Base-by-base conservation (phyloP, 2,888 invertebrate genomes). In the Drosophila nr. fundita region DNA sequence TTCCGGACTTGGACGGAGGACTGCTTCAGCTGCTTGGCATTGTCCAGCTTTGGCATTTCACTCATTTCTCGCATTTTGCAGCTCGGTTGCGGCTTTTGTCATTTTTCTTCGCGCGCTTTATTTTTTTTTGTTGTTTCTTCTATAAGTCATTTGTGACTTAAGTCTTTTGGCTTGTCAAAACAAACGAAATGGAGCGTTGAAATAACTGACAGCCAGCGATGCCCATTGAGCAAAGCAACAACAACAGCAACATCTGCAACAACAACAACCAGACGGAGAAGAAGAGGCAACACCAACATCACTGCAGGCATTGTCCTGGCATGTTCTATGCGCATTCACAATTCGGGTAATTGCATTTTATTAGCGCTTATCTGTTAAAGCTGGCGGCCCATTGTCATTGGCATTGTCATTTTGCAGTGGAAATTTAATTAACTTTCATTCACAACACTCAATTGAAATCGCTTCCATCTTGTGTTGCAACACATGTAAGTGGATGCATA, bases 171-270 rank as follows among this genome's bases (percentile, higher is more conserved):
- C 82, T 81, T 89, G 89, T 89, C 84, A 89, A 90, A 89, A 87
- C 87, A 85, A 82, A 80, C 74, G 89, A 87, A 90, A 84, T 87
- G 86, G 78, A 83, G 86, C 88, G 78, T 83, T 78, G 83, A 88
- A 88, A 82, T 85, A 83, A 80, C 80, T 81, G 80, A 72, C 85
- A 76, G 72, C 61, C 55, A 42, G 58, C 60, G 68, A 73, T 78
- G 82, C 68, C 83, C 78, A 83, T 61, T 60, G 72, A 45, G 38
- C 7, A 27, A 8, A 38, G 36, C 24, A 27, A 40, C 40, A 24
- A 27, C 18, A 54, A 24, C 42, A 48, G 29, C 36, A 38, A 30
- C 40, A 52, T n/a, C n/a, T n/a, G n/a, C n/a, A n/a, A 24, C 42
- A 48, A 32, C 36, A 38, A 30, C 40, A 52, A 53, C 5, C 8